Evolutionary conservation across 2,113 vertebrate species (phyloP).

Genomic region (Rhagologus leucostigma): DNA sequence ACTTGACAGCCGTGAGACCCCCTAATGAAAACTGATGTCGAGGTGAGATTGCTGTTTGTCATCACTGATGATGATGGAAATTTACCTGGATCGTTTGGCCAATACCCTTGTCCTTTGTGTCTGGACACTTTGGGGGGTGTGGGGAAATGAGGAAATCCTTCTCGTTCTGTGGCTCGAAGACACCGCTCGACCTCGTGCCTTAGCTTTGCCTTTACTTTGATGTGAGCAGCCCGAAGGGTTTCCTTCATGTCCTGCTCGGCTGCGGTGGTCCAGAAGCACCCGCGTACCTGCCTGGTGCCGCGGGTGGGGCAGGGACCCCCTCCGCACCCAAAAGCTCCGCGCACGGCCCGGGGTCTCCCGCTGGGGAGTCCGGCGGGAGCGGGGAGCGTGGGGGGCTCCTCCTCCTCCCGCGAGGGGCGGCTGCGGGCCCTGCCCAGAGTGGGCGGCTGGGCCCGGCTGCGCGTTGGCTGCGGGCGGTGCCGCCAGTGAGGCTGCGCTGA

Average conservation of each 20-base stretch:
- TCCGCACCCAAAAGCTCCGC: neutral
- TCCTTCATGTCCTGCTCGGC: neutral
- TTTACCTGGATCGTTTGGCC: accelerated
- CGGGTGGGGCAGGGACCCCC: neutral
- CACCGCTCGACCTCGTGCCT: too few species aligned
- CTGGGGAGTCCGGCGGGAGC: neutral
- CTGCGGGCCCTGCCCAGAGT: slow-evolving; percentile 56
- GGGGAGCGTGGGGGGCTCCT: neutral
- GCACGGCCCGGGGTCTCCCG: accelerated
- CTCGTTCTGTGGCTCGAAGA: neutral
- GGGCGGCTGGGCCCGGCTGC: neutral
- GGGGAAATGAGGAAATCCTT: neutral
- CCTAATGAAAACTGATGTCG: neutral
- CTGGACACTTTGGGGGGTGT: accelerated
- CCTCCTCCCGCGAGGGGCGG: neutral
- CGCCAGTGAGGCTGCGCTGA: slow-evolving; percentile 72
- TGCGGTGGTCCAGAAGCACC: neutral
- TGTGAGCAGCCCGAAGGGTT: accelerated
- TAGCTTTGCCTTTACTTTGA: too few species aligned
- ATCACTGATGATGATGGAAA: too few species aligned
- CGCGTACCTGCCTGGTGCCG: neutral
- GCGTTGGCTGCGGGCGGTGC: slow-evolving; percentile 34
- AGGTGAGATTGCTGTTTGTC: neutral
- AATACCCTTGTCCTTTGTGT: too few species aligned
- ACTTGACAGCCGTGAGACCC: neutral